phyloP scores from a whole-genome alignment of 1,140 invertebrate genomes.

The Drosophila virilis region DNA sequence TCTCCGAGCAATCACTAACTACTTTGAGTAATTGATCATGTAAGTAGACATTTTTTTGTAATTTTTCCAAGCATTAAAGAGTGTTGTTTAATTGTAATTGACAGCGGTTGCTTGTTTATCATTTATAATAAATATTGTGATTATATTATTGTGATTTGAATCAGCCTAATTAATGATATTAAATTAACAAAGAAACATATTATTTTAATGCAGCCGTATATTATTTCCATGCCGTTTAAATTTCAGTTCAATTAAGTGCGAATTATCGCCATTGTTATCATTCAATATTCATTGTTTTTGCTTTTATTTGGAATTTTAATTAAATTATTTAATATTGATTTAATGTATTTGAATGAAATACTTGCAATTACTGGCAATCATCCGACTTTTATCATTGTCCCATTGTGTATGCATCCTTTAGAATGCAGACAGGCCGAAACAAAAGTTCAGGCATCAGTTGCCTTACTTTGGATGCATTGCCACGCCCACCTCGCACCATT shows the following conservation, averaged over 20 bases:
- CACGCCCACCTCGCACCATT: slow-evolving; percentile 38
- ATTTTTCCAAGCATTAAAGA: neutral
- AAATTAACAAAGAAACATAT: slow-evolving; percentile 20
- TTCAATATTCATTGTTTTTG: slow-evolving; percentile 12
- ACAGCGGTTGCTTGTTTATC: neutral
- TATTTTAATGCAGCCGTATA: slow-evolving; percentile 36
- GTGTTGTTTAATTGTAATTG: neutral
- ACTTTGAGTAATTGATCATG: no score
- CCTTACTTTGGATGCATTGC: slow-evolving; percentile 29
- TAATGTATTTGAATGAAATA: slow-evolving; percentile 70
- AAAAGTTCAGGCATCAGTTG: slow-evolving; percentile 14
- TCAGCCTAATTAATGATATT: slow-evolving; percentile 49
- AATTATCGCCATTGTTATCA: slow-evolving; percentile 65
- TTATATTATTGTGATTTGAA: slow-evolving; percentile 24
- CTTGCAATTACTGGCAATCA: slow-evolving; percentile 49
- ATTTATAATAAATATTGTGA: neutral
- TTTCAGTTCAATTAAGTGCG: slow-evolving; percentile 51
- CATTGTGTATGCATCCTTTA: slow-evolving; percentile 15
- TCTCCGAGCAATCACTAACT: no score
- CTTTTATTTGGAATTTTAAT: slow-evolving; percentile 59
- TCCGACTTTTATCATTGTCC: slow-evolving; percentile 36
- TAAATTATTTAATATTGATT: slow-evolving; percentile 75
- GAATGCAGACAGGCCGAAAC: neutral
- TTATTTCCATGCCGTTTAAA: slow-evolving; percentile 47
- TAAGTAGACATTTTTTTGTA: neutral